Evolutionary conservation across 1,140 invertebrate genomes (phyloP), one percentile per base, ranked within the genome.

Genomic region (Drosophila gunungcola): DNA sequence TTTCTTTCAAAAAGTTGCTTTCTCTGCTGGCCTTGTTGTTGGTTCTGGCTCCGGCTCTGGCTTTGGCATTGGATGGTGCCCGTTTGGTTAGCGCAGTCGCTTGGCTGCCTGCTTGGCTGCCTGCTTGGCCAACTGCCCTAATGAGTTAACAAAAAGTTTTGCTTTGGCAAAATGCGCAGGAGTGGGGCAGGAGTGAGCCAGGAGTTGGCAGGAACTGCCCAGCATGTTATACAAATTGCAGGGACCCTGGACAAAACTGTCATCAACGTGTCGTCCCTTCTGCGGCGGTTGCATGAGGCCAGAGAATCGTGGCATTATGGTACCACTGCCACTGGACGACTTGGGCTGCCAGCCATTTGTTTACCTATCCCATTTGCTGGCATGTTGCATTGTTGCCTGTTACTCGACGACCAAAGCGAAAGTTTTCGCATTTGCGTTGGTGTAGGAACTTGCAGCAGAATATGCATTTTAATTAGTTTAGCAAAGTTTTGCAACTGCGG

Each of bases 401-500:
- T 70, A 81, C 78, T 73, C 54, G 69, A 46, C 76, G 58, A 73
- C 68, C 64, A 63, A 63, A 72, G 70, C 79, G 72, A 86, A 89
- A 86, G 79, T 88, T 86, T 86, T 89, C 60, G 62, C 83, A 88
- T 89, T 86, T 86, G 83, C 89, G 83, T 80, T 70, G 80, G 67
- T 72, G 65, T 61, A 13, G 55, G 55, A 52, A 52, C 7, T 52
- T 52, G 36, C 38, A 36, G 54, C 65, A 86, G 82, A 86, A 86
- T 86, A 86, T 86, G 83, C 84, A 88, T 86, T 86, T 86, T 86
- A 86, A 86, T 86, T 86, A 86, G 83, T 86, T 86, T 86, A 86
- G 83, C 72, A 78, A 83, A 86, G 83, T 86, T 86, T 32, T 43
- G 83, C 46, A 57, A 69, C 73, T 67, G 27, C 65, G 29, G 55